These are phyloP conservation scores for Drosophila putrida DNA, from an alignment of 2,888 invertebrate species.

Conservation along the genomic window DNA sequence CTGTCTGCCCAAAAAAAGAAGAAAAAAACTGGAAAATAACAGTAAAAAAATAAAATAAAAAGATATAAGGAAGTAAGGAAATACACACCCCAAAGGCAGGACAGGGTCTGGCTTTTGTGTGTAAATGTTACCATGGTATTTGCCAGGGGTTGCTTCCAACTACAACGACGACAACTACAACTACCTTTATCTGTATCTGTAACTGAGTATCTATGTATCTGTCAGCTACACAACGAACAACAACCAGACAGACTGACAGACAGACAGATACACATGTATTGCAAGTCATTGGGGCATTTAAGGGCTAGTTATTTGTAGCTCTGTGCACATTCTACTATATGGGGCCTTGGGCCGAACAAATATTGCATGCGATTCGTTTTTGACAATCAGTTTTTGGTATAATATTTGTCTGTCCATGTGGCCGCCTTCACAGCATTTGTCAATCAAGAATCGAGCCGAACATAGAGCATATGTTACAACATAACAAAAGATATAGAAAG, in stretches of 20 bases:
- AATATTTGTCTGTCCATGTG: conserved; percentile 50
- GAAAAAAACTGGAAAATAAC: neutral
- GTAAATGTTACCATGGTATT: conserved; percentile 54
- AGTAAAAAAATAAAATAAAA: neutral
- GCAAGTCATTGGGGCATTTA: conserved; percentile 66
- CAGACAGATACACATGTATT: conserved; percentile 54
- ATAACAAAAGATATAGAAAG: neutral
- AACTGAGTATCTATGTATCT: conserved; percentile 33
- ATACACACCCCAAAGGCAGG: conserved; percentile 15
- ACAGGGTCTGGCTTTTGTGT: conserved; percentile 6
- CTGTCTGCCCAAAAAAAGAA: conserved; percentile 54
- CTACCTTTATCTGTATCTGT: conserved; percentile 13
- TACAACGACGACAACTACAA: conserved; percentile 2
- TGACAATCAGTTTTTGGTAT: conserved; percentile 59
- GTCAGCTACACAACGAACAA: conserved; percentile 43
- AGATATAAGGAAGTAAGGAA: conserved; percentile 23
- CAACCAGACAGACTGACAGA: conserved; percentile 11
- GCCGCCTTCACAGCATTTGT: conserved; percentile 54
- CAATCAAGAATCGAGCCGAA: conserved; percentile 53
- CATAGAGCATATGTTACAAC: conserved; percentile 30
- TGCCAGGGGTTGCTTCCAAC: conserved; percentile 41
- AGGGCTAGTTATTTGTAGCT: conserved; percentile 39
- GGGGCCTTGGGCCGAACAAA: conserved; percentile 10
- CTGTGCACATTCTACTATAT: conserved; percentile 1
- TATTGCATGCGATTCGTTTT: conserved; percentile 61